Evolutionary conservation across 2,888 invertebrate genomes (phyloP).

Genomic region (Patella ulyssiponensis): DNA sequence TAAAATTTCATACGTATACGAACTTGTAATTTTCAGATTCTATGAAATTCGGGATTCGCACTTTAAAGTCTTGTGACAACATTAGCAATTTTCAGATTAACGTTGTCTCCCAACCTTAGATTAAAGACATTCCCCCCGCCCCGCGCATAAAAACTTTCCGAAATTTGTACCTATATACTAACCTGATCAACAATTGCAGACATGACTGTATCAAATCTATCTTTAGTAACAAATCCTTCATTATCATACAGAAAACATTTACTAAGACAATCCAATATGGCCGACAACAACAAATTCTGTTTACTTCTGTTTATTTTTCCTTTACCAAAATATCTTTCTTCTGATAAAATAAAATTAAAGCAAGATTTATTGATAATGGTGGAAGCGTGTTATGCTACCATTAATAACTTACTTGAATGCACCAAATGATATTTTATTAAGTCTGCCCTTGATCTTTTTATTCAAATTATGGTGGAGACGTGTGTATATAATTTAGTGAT

Average conservation of each 20-base stretch:
- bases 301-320: slow-evolving; percentile 69
- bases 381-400: no score
- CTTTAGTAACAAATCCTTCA: slow-evolving; percentile 87
- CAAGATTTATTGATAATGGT: no score
- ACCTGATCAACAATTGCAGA: slow-evolving; percentile 90
- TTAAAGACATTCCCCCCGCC: not conserved
- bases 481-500: no score
- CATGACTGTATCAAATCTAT: slow-evolving; percentile 87
- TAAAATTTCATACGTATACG: no score
- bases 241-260: slow-evolving; percentile 87
- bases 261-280: slow-evolving; percentile 83
- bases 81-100: no score
- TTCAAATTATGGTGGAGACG: no score
- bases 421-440: no score
- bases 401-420: no score
- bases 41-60: no score
- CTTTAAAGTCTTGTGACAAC: no score
- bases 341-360: slow-evolving; percentile 40
- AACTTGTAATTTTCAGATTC: no score
- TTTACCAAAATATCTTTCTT: slow-evolving; percentile 54
- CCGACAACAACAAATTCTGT: slow-evolving; percentile 79
- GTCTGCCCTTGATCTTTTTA: no score
- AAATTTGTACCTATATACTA: slow-evolving; percentile 18
- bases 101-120: not conserved
- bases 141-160: not conserved